Evolutionary conservation across 2,113 vertebrate species (phyloP), one percentile per base, ranked within the genome.

Genomic region (Gorilla gorilla): DNA sequence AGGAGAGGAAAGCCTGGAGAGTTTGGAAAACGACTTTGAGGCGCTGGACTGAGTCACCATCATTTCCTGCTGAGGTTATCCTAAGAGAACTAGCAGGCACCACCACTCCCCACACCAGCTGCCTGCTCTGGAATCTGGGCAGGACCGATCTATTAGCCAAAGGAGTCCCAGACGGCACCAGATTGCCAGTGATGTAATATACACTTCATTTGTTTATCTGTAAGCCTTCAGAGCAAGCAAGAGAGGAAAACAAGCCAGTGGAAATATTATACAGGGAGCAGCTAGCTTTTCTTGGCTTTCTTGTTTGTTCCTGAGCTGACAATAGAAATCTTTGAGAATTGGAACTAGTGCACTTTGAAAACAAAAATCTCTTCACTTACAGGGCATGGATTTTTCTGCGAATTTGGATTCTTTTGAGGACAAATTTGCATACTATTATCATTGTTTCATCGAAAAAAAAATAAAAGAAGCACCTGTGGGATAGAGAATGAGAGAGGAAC

Each of bases 141-240:
- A 43, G 73, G n/a, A 35, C n/a, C 2, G 32, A 35, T 27, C 32
- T n/a, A 72, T 78, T 17, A 57, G 61, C 48, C 48, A 8, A 25
- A 92, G 48, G 80, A 90, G 80, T 57, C 85, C 85, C 76, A 81
- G 61, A 80, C 3, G 38, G 57, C 79, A 32, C 25, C 55, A 66
- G 18, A 23, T 14, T 22, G 52, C 8, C 27, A 10, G 52, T 93
- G 96, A 90, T 12, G 40, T 88, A 75, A 81, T 70, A 35, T 0
- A 16, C 10, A 38, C 75, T 78, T 97, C 40, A 59, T 66, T 92
- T 96, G 40, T 95, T 97, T 97, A 80, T 92, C 96, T 9, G 17
- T 12, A 55, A n/a, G 59, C 61, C 40, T 43, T 59, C 95, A 80
- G 85, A 57, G 83, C 3, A 14, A 80, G 38, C 5, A 1, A 22